Base-by-base conservation (phyloP, 2,888 invertebrate genomes). In the Choreutis nemorana region DNA sequence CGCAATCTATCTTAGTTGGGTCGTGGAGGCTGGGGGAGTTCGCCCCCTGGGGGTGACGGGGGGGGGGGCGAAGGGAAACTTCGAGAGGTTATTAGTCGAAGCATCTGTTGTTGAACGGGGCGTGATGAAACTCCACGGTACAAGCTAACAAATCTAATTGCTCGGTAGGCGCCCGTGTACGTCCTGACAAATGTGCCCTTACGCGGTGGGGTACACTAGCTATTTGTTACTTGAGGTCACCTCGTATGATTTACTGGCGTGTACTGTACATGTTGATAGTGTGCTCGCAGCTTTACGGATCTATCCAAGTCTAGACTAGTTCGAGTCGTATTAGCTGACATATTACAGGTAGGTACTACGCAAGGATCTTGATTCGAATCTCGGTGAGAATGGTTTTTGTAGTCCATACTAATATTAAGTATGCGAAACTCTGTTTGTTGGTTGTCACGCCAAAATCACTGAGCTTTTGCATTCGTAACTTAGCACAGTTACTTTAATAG, bases 1-100 rank as follows among this genome's bases (percentile, higher is more conserved):
- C 85, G 88, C 87, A 87, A 90, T 89, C 89, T 89, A 89, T 90
- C 89, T 89, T 86, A 85, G 86, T 86, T 86, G 85, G 83, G 81
- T 81, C 68, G 80, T 68, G 70, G 67, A 65, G 72, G 63, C 59
- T 63, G 61, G 63, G 79, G 73, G 59, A 52, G 57, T 45, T 39
- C 41, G 42, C 40, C 55, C 45, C 50, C 54, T 46, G 48, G 63
- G 57, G 72, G 64, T 48, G 56, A 55, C 50, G 50, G 58, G 58
- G 51, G 54, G 65, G 62, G 51, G 50, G 59, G 67, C 63, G 42
- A 41, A 52, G 71, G 72, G 77, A 67, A 78, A 78, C 79, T 79
- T 79, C 73, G 79, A 79, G 80, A 80, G 79, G 79, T 80, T 80
- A 80, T 80, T 80, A 80, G 80, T 80, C 79, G 77, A 73, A 78